A percentile compares a stretch with the other conserved stretches of the same genome.
Evolutionary conservation across 2,113 vertebrate genomes (phyloP).

Genomic region (Alectura lathami): DNA sequence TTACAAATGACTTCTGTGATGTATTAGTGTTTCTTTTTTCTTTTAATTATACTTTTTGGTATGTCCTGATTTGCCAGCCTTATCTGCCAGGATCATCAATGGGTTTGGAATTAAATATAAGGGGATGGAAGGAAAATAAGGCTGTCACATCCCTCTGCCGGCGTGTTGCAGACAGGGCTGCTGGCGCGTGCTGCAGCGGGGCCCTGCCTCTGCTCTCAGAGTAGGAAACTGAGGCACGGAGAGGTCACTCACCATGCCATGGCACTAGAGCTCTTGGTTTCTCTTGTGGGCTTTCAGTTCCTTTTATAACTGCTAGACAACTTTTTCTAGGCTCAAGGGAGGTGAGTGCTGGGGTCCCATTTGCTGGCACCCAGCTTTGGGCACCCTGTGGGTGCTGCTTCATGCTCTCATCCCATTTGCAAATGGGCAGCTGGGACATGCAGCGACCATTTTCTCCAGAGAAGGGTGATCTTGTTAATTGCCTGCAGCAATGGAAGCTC

Average conservation of each 20-base stretch:
- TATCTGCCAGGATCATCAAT: not conserved
- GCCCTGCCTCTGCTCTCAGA: not conserved
- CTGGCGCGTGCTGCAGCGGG: not conserved
- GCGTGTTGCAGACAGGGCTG: not conserved
- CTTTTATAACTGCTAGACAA: not conserved
- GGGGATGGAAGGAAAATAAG: not conserved
- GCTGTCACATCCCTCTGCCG: not conserved
- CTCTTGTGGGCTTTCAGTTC: not conserved
- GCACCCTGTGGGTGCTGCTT: not conserved
- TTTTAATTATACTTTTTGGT: not conserved
- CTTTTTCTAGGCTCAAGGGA: fast-evolving
- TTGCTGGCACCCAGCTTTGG: fast-evolving
- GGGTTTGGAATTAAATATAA: not conserved
- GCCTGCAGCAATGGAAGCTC: not conserved
- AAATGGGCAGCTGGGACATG: fast-evolving
- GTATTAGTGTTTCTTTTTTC: not conserved
- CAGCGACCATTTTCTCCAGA: no score
- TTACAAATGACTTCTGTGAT: not conserved
- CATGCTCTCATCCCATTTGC: not conserved
- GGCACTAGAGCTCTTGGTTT: not conserved
- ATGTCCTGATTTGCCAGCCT: not conserved
- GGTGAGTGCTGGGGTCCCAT: fast-evolving
- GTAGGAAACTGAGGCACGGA: not conserved
- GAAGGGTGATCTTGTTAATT: not conserved
- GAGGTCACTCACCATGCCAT: not conserved